Conservation (phyloP, 2,797 vertebrate genomes). For the Sebastolobus alascanus region DNA sequence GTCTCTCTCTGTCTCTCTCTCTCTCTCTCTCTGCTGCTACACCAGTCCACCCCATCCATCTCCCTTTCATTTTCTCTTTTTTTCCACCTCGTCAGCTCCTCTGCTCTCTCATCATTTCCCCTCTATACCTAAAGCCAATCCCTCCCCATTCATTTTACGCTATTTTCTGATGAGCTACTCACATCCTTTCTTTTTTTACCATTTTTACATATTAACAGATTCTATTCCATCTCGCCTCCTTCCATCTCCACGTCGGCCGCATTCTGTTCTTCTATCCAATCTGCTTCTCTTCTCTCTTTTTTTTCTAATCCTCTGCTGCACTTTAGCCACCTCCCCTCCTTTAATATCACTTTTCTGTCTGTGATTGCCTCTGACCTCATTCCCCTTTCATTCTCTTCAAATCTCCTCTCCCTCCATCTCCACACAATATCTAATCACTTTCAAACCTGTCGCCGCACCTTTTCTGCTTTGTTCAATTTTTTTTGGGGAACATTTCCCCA, state of each 20-base stretch:
- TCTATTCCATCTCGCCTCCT: slow-evolving; percentile 1
- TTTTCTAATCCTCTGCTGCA: slow-evolving; percentile 16
- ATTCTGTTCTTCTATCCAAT: slow-evolving; percentile 35
- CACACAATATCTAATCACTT: slow-evolving; percentile 65
- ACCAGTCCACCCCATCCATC: slow-evolving; percentile 42
- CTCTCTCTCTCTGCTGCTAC: slow-evolving; percentile 39
- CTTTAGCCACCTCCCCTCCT: slow-evolving; percentile 41
- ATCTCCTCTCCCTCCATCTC: slow-evolving; percentile 59
- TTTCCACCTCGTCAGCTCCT: slow-evolving; percentile 52
- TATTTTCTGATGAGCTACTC: slow-evolving; percentile 49
- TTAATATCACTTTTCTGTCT: slow-evolving; percentile 61
- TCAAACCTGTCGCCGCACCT: slow-evolving; percentile 60
- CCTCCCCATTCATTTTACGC: slow-evolving; percentile 39
- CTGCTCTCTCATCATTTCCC: slow-evolving; percentile 51
- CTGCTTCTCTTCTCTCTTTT: background rate
- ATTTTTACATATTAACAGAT: slow-evolving; percentile 62
- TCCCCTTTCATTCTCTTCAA: slow-evolving; percentile 72
- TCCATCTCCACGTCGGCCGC: background rate
- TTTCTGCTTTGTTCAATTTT: slow-evolving; percentile 50
- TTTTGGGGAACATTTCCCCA: background rate
- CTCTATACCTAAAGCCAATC: slow-evolving; percentile 42
- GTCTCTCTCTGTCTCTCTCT: slow-evolving; percentile 42
- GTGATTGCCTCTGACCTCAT: slow-evolving; percentile 76
- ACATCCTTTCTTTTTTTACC: slow-evolving; percentile 39
- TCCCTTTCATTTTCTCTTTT: slow-evolving; percentile 61